These are phyloP conservation scores for Agriopis aurantiaria DNA, from an alignment of 2,888 invertebrate genomes.

Conservation along the genomic window DNA sequence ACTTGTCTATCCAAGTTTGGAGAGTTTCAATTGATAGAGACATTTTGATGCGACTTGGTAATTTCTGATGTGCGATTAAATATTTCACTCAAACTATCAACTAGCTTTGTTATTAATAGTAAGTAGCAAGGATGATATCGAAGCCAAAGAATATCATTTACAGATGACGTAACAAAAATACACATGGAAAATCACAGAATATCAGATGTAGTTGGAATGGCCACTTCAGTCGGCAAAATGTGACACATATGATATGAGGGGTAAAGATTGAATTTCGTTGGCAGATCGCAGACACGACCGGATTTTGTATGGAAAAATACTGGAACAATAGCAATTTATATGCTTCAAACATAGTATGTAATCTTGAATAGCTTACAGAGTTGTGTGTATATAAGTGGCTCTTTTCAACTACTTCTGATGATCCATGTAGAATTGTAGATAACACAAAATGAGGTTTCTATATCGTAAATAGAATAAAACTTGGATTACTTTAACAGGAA, in stretches of 20 bases:
- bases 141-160: background rate
- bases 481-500: background rate
- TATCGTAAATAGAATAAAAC: background rate
- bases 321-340: too few relatives aligned
- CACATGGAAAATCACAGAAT: background rate
- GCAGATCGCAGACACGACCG: too few relatives aligned
- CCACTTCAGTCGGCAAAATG: background rate
- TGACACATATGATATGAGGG: background rate
- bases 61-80: constrained; percentile 8
- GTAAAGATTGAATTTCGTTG: too few relatives aligned
- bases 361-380: background rate
- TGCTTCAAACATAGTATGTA: too few relatives aligned
- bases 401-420: constrained; percentile 1
- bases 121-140: background rate
- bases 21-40: too few relatives aligned
- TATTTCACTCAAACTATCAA: background rate
- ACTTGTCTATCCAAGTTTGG: background rate
- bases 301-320: too few relatives aligned
- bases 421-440: constrained; percentile 1
- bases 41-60: background rate
- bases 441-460: background rate
- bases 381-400: too few relatives aligned
- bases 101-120: background rate
- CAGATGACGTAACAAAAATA: background rate
- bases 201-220: background rate